Conservation (phyloP, 1,140 invertebrate species). For the Achroia grisella region DNA sequence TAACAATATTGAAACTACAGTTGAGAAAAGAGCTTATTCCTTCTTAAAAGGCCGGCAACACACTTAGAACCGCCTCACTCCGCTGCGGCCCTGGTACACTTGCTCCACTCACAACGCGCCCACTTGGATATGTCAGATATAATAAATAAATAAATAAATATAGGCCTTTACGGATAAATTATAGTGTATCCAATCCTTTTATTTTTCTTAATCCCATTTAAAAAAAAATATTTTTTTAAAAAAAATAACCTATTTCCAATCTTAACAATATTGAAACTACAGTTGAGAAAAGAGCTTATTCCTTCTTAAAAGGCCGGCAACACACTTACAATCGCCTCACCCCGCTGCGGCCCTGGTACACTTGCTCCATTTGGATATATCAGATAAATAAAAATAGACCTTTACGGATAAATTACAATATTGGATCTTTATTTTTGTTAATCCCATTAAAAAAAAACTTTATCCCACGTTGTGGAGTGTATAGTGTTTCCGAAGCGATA, state of each 20-base stretch:
- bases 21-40: no score
- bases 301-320: no score
- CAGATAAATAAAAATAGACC: constrained; percentile 50
- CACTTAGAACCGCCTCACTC: background rate
- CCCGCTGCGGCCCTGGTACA: background rate
- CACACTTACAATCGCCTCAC: background rate
- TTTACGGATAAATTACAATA: constrained; percentile 42
- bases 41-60: background rate
- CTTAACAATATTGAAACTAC: no score
- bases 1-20: no score
- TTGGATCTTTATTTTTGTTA: background rate
- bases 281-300: no score
- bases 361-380: constrained; percentile 8
- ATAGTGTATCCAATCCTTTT: constrained; percentile 6
- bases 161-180: constrained; percentile 50
- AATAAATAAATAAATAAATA: constrained; percentile 52
- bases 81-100: background rate
- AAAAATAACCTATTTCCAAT: no score
- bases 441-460: no score
- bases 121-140: constrained; percentile 20
- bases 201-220: background rate
- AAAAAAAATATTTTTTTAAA: no score
- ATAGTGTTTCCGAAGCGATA: no score
- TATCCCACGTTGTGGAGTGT: no score
- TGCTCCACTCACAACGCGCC: constrained; percentile 4